Base-by-base conservation (phyloP, 2,797 vertebrate species). In the Danionella dracula region DNA sequence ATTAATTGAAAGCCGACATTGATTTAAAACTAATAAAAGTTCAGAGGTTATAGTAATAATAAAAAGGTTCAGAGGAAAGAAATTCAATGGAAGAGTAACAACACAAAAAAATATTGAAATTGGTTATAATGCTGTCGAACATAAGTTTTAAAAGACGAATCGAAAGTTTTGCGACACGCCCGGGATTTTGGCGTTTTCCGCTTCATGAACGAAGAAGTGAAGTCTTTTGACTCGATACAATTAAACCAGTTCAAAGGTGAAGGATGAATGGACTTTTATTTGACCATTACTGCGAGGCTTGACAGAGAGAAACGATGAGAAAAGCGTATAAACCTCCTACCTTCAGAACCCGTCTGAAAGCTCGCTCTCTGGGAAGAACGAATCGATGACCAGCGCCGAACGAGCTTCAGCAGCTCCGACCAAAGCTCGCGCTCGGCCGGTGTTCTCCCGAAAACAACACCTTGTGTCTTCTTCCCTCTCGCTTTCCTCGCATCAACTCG, bases 291-390 rank as follows among this genome's bases (percentile, higher is more conserved):
- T 46, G 49, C 48, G 35, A 32, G 11, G 48, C 19, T n/a, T 60
- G 66, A 45, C 48, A 54, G 48, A 51, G 31, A 53, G 15, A 45
- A 49, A 29, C 8, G 31, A 27, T 54, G 15, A 44, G 44, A 61
- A 53, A 44, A 59, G 23, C 12, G 20, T 40, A 61, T 29, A 61
- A 40, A 50, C 7, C n/a, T 71, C 87, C 86, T 87, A 90, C 86
- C 87, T 80, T 83, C 19, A 8, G 48, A 72, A 73, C 50, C 41
- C 53, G 37, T 20, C 62, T 31, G 54, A 56, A 68, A 6, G 53
- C 37, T 53, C n/a, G n/a, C n/a, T 27, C 57, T 9, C 65, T 16
- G 55, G 64, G 51, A 57, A 64, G 72, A 75, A 37, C 29, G 49
- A 74, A 45, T 40, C 34, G 46, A 64, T 50, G 50, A 70, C 76